A percentile compares a stretch with the other conserved stretches of the same genome.
Conservation (phyloP, 2,797 vertebrate genomes). For the Garrulus glandarius region DNA sequence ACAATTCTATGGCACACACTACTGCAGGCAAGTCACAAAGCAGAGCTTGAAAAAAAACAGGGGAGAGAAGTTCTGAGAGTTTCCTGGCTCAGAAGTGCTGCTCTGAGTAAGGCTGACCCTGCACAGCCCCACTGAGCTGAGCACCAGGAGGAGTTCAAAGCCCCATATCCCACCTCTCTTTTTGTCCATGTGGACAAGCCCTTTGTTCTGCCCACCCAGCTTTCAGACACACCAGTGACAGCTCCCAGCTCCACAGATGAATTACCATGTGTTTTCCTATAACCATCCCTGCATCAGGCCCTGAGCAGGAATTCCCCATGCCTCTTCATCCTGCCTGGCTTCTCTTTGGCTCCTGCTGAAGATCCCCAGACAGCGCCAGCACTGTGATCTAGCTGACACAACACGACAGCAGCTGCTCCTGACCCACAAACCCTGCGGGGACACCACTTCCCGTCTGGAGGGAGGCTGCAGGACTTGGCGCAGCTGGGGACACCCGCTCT, state of each 20-base stretch:
- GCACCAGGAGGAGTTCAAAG: neutral
- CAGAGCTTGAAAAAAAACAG: neutral
- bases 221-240: neutral
- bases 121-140: accelerated
- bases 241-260: neutral
- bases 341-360: neutral
- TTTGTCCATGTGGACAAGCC: neutral
- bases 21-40: neutral
- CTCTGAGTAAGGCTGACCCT: neutral
- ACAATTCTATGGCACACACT: neutral
- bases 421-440: neutral
- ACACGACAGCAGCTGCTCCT: slow-evolving; percentile 15
- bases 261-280: neutral
- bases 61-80: neutral
- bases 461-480: neutral
- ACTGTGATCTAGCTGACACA: neutral
- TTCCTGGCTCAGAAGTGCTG: neutral
- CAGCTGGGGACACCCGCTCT: neutral
- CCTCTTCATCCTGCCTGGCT: neutral
- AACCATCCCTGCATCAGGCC: neutral
- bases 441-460: neutral
- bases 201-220: neutral
- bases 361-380: neutral
- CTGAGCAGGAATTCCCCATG: neutral
- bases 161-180: neutral